Conservation (phyloP, 2,888 invertebrate species). For the Zygothrica quintamaculata region DNA sequence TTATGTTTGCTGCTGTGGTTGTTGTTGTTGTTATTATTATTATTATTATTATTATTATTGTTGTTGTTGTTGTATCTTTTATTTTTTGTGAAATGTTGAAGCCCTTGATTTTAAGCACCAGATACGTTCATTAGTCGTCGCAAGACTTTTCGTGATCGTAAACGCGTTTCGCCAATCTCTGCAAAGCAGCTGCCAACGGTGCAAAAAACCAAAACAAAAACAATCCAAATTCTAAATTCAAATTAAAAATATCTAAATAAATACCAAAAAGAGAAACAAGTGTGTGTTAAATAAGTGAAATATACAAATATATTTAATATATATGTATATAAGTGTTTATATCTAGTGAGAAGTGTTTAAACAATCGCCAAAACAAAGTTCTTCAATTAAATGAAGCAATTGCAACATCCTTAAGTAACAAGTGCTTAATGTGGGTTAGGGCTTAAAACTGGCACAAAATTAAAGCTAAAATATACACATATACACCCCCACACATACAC, state of each 20-base stretch:
- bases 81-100: conserved; percentile 81
- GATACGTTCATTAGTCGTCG: conserved; percentile 82
- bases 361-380: conserved; percentile 7
- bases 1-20: conserved; percentile 22
- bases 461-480: no score
- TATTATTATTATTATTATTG: no score
- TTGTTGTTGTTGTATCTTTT: conserved; percentile 11
- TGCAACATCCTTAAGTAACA: conserved; percentile 54
- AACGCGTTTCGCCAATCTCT: conserved; percentile 71
- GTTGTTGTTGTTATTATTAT: conserved; percentile 10
- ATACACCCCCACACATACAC: conserved; percentile 23
- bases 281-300: not conserved
- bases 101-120: conserved; percentile 83
- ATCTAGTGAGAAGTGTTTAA: conserved; percentile 13
- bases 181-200: conserved; percentile 44
- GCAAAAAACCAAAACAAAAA: no score
- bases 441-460: conserved; percentile 61
- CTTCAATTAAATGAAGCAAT: conserved; percentile 35
- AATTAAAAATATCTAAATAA: not conserved
- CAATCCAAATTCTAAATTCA: not conserved
- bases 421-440: conserved; percentile 70
- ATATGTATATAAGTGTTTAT: not conserved
- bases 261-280: not conserved
- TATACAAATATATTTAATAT: not conserved
- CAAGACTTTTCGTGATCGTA: conserved; percentile 80